phyloP scores from a whole-genome alignment of 2,888 invertebrate genomes.

The Tridacna crocea region DNA sequence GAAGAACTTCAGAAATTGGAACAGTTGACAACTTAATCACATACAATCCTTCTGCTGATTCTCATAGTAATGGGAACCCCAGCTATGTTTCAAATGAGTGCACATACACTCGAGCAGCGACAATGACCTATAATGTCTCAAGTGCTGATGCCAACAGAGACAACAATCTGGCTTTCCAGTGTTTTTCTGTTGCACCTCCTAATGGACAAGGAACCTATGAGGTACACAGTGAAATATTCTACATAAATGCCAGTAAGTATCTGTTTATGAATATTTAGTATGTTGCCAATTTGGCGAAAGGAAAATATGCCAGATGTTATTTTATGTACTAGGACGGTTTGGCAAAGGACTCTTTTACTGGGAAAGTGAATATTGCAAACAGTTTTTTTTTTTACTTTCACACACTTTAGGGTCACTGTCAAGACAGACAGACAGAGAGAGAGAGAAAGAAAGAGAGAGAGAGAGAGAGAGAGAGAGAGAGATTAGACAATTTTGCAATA shows the following conservation, averaged over 20 bases:
- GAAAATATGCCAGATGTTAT: too few relatives aligned
- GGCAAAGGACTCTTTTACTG: too few relatives aligned
- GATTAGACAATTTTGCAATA: too few relatives aligned
- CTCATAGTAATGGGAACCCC: background rate
- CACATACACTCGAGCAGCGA: background rate
- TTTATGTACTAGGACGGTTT: too few relatives aligned
- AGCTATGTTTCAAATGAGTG: background rate
- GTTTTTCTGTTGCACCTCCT: background rate
- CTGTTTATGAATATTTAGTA: background rate
- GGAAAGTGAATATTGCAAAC: too few relatives aligned
- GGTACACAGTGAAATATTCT: background rate
- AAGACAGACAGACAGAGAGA: too few relatives aligned
- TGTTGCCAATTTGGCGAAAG: too few relatives aligned
- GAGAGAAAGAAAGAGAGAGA: too few relatives aligned
- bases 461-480: too few relatives aligned
- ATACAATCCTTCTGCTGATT: background rate
- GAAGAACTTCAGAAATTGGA: background rate
- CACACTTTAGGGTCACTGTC: too few relatives aligned
- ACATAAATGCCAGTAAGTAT: conserved; percentile 6
- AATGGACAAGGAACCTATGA: conserved; percentile 4
- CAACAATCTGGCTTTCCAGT: background rate
- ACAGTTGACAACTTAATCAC: background rate
- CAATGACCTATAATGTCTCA: background rate
- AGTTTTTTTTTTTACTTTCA: too few relatives aligned
- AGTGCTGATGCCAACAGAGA: background rate